These are phyloP conservation scores for Phylloscopus collybita DNA, from an alignment of 2,797 vertebrate genomes.

Conservation along the genomic window DNA sequence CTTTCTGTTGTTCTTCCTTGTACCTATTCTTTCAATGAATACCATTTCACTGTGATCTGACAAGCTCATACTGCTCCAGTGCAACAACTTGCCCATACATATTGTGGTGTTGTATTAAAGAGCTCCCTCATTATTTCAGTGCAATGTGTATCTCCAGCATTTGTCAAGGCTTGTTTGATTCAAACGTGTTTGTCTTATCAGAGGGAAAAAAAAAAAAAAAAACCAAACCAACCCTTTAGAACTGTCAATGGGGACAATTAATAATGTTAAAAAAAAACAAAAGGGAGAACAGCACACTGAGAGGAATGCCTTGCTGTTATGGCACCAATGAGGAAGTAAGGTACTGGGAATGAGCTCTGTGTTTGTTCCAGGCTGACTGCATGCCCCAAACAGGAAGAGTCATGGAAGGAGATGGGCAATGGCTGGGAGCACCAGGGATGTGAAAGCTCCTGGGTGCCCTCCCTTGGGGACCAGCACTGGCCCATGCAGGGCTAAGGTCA, in stretches of 20 bases:
- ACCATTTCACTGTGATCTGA: not conserved
- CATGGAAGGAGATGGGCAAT: accelerated
- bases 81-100: slow-evolving; percentile 63
- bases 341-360: not conserved
- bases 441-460: accelerated
- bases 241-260: slow-evolving; percentile 60
- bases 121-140: slow-evolving; percentile 43
- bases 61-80: slow-evolving; percentile 39
- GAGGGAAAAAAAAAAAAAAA: slow-evolving; percentile 2
- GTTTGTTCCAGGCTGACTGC: not conserved
- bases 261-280: not conserved
- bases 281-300: not conserved
- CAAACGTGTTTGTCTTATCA: slow-evolving; percentile 29
- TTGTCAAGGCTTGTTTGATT: slow-evolving; percentile 73
- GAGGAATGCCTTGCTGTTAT: not conserved
- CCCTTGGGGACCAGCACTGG: accelerated
- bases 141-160: slow-evolving; percentile 56
- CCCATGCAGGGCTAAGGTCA: not conserved
- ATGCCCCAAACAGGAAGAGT: accelerated
- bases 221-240: slow-evolving; percentile 46
- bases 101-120: slow-evolving; percentile 49
- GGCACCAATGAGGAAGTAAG: not conserved
- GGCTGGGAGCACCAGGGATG: not conserved
- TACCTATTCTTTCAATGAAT: slow-evolving; percentile 40
- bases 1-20: slow-evolving; percentile 42